Evolutionary conservation across 2,888 invertebrate genomes (phyloP).

Genomic region (Diaprepes abbreviatus): DNA sequence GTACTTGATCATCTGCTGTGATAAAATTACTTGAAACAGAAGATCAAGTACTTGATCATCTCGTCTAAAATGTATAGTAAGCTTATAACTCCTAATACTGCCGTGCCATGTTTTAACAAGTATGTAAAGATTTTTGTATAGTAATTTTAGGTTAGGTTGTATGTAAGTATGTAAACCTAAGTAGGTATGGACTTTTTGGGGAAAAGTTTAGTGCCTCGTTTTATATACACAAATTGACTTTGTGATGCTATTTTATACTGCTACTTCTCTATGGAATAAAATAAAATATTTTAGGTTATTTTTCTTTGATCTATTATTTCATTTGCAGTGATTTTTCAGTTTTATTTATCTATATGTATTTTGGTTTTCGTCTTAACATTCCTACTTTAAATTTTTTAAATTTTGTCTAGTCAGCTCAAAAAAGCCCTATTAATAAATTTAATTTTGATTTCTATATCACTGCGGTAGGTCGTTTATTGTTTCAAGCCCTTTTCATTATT

Average conservation of each 20-base stretch:
- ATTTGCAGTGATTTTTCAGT: slow-evolving; percentile 35
- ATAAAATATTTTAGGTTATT: slow-evolving; percentile 26
- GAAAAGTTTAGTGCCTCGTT: slow-evolving; percentile 29
- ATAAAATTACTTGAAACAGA: slow-evolving; percentile 55
- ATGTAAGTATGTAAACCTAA: slow-evolving; percentile 55
- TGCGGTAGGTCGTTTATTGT: slow-evolving; percentile 32
- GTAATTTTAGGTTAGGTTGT: slow-evolving; percentile 60
- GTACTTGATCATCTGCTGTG: slow-evolving; percentile 63
- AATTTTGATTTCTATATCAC: slow-evolving; percentile 22
- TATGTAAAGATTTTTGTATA: slow-evolving; percentile 65
- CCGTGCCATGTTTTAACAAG: slow-evolving; percentile 62
- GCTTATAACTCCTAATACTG: slow-evolving; percentile 63
- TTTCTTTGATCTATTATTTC: slow-evolving; percentile 17
- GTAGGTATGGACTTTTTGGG: slow-evolving; percentile 41
- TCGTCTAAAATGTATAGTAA: slow-evolving; percentile 59
- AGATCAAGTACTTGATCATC: slow-evolving; percentile 56
- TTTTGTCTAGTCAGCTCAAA: slow-evolving; percentile 59
- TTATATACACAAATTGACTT: slow-evolving; percentile 37
- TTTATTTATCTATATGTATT: slow-evolving; percentile 41
- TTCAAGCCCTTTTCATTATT: slow-evolving; percentile 52
- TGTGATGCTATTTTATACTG: slow-evolving; percentile 39
- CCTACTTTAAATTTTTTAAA: slow-evolving; percentile 40
- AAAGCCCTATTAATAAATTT: background rate
- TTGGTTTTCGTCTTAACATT: slow-evolving; percentile 44
- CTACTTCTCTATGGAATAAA: slow-evolving; percentile 13